Conservation (phyloP, 1,140 invertebrate species). For the Bacillus rossius region DNA sequence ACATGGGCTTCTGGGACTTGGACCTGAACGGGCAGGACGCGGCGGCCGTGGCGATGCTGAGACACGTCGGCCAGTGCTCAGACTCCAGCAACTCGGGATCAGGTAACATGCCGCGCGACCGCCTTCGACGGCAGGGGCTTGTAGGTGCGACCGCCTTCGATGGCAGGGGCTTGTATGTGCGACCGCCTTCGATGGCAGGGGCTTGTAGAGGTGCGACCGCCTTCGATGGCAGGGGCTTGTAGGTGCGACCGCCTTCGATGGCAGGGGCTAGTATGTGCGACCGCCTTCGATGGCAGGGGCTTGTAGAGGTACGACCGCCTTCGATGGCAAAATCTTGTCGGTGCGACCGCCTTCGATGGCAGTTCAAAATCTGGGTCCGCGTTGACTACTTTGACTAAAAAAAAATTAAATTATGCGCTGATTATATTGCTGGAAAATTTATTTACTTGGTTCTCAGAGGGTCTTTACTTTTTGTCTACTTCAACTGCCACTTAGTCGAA, state of each 20-base stretch:
- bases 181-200: too few relatives aligned
- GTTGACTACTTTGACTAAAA: too few relatives aligned
- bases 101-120: slow-evolving; percentile 32
- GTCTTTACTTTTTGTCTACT: too few relatives aligned
- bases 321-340: neutral
- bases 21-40: slow-evolving; percentile 45
- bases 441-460: too few relatives aligned
- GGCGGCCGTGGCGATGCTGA: slow-evolving; percentile 27
- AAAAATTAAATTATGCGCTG: too few relatives aligned
- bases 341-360: neutral
- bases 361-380: too few relatives aligned
- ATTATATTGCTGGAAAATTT: too few relatives aligned
- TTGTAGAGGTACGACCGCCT: neutral
- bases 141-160: neutral
- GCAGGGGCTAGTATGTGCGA: too few relatives aligned
- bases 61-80: slow-evolving; percentile 32
- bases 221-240: neutral
- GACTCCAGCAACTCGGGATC: slow-evolving; percentile 43
- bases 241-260: neutral
- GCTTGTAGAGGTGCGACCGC: neutral
- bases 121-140: neutral
- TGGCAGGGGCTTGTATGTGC: too few relatives aligned
- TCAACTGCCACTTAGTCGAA: too few relatives aligned
- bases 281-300: too few relatives aligned
- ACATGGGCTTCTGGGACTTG: slow-evolving; percentile 76